Base-by-base conservation (phyloP, 2,797 vertebrate species). In the Hippoglossus hippoglossus region DNA sequence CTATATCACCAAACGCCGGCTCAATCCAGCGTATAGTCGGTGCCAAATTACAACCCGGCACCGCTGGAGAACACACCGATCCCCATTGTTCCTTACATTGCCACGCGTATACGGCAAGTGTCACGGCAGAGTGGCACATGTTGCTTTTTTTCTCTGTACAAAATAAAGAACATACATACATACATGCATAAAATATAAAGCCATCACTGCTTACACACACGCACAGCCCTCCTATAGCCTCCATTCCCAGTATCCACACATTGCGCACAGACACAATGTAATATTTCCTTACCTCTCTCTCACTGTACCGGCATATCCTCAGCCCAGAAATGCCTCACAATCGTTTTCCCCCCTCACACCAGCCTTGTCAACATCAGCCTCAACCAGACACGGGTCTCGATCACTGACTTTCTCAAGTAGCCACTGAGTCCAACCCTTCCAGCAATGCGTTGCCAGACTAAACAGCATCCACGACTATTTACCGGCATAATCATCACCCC, bases 401-500 rank as follows among this genome's bases (percentile, higher is more conserved):
- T 39, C 77, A 58, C 82, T 81, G 89, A 92, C 83, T 92, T 93
- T 90, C 86, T 86, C 90, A 92, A 92, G 92, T 93, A 19, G 89
- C 92, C 83, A 92, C 81, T 70, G 87, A 93, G 90, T 93, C 91
- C 89, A 93, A 88, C 90, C 91, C 87, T 88, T 90, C 90, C 90
- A 92, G 91, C 82, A 83, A 91, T 91, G 89, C 84, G 88, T 77
- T 83, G 90, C 67, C 88, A 88, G 61, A 82, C 87, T 85, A 89
- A 89, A 86, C 89, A 89, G 93, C 94, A 95, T 95, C 94, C 89
- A 87, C 89, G 89, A 91, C 89, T 94, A 94, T 93, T 94, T 83
- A 87, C 89, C 89, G 85, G 87, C 91, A 91, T 46, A 46, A 16
- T 16, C 18, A 90, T 94, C 92, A 94, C 92, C 75, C 73, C 86